These are phyloP conservation scores for Pristiophorus japonicus DNA, from an alignment of 2,113 vertebrate species.

Conservation along the genomic window DNA sequence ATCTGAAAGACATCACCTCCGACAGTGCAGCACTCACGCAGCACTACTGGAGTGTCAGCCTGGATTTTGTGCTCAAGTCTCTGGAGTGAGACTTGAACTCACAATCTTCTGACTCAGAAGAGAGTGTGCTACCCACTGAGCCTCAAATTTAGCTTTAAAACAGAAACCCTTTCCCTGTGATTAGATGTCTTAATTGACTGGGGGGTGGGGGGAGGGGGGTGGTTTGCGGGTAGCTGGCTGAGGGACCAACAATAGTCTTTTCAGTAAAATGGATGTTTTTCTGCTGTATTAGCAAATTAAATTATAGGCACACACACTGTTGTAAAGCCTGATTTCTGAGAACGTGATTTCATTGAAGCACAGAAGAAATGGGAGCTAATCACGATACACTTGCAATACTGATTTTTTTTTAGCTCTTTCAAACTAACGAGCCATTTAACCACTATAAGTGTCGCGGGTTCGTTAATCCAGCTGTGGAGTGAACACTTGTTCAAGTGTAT, in stretches of 20 bases:
- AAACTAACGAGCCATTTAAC: not conserved
- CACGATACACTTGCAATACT: not conserved
- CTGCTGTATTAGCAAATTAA: not conserved
- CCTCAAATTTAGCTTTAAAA: too few species aligned
- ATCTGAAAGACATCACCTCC: not conserved
- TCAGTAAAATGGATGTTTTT: not conserved
- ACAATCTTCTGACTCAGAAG: too few species aligned
- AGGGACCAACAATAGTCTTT: not conserved
- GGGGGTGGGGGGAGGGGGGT: too few species aligned
- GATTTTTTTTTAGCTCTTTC: not conserved
- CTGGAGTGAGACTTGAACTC: too few species aligned
- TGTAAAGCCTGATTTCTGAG: not conserved
- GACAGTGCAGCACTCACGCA: not conserved
- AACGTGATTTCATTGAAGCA: not conserved
- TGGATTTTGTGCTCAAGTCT: too few species aligned
- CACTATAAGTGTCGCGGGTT: not conserved
- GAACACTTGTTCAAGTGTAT: not conserved
- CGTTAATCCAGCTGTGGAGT: not conserved
- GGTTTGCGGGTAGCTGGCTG: too few species aligned
- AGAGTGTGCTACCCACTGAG: too few species aligned
- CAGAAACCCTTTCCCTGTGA: too few species aligned
- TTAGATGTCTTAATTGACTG: too few species aligned
- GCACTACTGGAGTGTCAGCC: not conserved
- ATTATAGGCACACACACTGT: too few species aligned
- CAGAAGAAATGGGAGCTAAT: not conserved